Conservation (phyloP, 2,113 vertebrate species). For the Gadus chalcogrammus region DNA sequence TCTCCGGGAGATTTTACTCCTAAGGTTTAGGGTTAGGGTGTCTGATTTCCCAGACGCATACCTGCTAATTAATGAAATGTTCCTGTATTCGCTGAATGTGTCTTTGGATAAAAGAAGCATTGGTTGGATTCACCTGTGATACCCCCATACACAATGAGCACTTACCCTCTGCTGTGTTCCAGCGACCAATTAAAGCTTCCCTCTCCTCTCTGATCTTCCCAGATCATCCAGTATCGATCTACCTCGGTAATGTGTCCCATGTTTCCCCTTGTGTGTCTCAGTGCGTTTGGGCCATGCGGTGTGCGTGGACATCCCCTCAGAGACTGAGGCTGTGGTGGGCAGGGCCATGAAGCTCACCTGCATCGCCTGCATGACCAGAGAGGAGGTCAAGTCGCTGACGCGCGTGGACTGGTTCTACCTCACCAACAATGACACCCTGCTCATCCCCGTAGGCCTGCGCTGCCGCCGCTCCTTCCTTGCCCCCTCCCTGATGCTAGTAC, state of each 20-base stretch:
- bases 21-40: no score
- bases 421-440: constrained; percentile 34
- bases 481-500: neutral
- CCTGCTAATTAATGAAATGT: no score
- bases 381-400: constrained; percentile 83
- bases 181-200: no score
- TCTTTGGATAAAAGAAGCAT: no score
- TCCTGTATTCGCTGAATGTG: no score
- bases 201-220: no score
- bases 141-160: no score
- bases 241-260: neutral
- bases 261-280: constrained; percentile 44
- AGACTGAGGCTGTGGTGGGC: constrained; percentile 84
- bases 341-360: constrained; percentile 85
- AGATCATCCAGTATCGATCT: no score
- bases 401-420: constrained; percentile 87
- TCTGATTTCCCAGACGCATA: no score
- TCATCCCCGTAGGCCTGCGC: constrained; percentile 74
- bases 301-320: constrained; percentile 88
- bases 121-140: no score
- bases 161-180: no score
- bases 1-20: no score
- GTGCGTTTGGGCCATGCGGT: constrained; percentile 78
- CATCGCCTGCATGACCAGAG: constrained; percentile 92
- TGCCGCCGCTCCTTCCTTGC: neutral